Evolutionary conservation across 2,113 vertebrate species (phyloP).

Genomic region (Lethenteron reissneri): DNA sequence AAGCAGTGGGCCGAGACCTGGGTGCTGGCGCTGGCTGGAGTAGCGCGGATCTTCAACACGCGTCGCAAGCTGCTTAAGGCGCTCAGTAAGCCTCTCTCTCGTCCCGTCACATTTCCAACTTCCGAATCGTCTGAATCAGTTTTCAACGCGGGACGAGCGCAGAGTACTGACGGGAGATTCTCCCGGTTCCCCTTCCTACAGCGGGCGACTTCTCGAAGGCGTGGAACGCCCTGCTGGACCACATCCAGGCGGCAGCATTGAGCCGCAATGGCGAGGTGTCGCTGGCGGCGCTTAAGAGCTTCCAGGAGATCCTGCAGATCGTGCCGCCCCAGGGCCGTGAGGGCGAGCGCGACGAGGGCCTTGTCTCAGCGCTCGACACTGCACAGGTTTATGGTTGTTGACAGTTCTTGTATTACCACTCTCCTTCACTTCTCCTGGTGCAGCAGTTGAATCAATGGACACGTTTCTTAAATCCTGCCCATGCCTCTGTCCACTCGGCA

Average conservation of each 20-base stretch:
- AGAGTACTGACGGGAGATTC: no score
- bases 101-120: background rate
- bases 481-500: no score
- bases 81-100: slow-evolving; percentile 32
- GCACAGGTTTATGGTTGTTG: no score
- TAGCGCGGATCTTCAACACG: slow-evolving; percentile 93
- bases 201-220: slow-evolving; percentile 75
- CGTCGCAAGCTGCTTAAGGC: slow-evolving; percentile 73
- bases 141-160: background rate
- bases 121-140: background rate
- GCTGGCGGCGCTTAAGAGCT: slow-evolving; percentile 85
- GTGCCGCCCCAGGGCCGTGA: slow-evolving; percentile 33
- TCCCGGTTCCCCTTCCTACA: no score
- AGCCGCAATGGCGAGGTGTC: slow-evolving; percentile 98
- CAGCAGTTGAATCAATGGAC: no score
- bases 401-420: no score
- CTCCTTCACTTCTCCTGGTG: no score
- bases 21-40: slow-evolving; percentile 81
- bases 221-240: slow-evolving; percentile 90
- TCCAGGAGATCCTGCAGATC: slow-evolving; percentile 93
- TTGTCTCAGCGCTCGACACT: no score
- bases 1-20: slow-evolving; percentile 98
- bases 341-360: no score
- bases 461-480: no score
- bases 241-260: slow-evolving; percentile 87